Base-by-base conservation (phyloP, 2,888 invertebrate species). In the Peribatodes rhomboidaria region DNA sequence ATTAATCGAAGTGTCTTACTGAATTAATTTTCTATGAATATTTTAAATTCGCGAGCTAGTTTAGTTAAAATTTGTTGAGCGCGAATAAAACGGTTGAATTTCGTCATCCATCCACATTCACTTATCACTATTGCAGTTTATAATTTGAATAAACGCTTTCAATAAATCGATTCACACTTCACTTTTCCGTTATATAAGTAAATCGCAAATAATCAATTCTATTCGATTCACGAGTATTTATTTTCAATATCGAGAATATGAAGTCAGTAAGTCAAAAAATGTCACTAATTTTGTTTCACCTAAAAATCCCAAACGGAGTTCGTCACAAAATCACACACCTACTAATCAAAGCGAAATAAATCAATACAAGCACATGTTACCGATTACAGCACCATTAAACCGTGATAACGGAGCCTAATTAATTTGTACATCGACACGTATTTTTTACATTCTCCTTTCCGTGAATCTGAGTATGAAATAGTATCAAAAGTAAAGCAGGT, bases 1-100 rank as follows among this genome's bases (percentile, higher is more conserved):
- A 65, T 58, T 62, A 57, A 42, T 55, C 35, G 10, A 50, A 42
- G 49, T 50, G 47, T 20, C 42, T 58, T 14, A 53, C 42, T 56
- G 13, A 46, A 53, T 55, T 31, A 39, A 55, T 44, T 41, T n/a
- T 55, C 33, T 27, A 35, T 44, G 44, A 44, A 44, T 44, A 33
- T 31, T 55, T 42, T 27, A 35, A 50, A 18, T 35, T 10, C 35
- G 49, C 11, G 31, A 31, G n/a, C 33, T 27, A 49, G 22, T 57
- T 31, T 39, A 18, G 47, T 18, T 16, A 27, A 6, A 50, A 50
- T 35, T 50, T 18, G 35, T 35, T 35, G 50, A n/a, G 11, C 31
- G 11, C 2, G 16, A 47, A 31, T 27, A 31, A 42, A 46, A 47
- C 27, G 27, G 10, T 1, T 31, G 2, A 47, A 47, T 31, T 47